These are phyloP conservation scores for Ctenomys sociabilis DNA, from an alignment of 2,113 vertebrate species.

Conservation along the genomic window DNA sequence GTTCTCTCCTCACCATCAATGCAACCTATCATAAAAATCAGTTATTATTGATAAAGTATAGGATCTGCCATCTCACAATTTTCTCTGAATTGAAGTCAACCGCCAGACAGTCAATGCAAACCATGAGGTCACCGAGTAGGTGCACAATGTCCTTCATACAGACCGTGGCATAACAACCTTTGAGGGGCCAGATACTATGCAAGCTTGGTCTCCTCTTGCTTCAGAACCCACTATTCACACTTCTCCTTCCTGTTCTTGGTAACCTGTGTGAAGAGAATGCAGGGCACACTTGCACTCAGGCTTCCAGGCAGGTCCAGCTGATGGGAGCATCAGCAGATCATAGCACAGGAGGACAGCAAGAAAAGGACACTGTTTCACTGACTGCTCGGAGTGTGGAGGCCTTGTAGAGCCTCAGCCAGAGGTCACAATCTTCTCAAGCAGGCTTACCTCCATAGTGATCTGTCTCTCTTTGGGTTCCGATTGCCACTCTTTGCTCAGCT, in stretches of 20 bases:
- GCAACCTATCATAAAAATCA: not conserved
- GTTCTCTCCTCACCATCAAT: not conserved
- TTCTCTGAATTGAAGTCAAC: not conserved
- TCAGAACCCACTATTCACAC: not conserved
- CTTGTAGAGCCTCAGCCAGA: not conserved
- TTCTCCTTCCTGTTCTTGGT: not conserved
- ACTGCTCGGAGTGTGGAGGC: not conserved
- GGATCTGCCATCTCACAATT: not conserved
- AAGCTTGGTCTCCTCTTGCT: not conserved
- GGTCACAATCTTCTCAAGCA: not conserved
- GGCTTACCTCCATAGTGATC: not conserved
- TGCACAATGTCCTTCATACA: not conserved
- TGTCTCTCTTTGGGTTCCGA: not conserved
- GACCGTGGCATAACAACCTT: not conserved
- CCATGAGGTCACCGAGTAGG: not conserved
- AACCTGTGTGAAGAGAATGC: not conserved
- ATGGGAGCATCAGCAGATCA: not conserved
- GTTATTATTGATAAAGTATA: not conserved
- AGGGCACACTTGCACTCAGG: not conserved
- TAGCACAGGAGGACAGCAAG: not conserved
- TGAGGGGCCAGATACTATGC: not conserved
- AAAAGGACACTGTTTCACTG: not conserved
- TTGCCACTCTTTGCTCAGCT: not conserved
- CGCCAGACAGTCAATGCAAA: not conserved
- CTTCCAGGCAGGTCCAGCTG: not conserved